Conservation (phyloP, 53 echinoderm and acorn worm genomes). For the Apostichopus leukothele region DNA sequence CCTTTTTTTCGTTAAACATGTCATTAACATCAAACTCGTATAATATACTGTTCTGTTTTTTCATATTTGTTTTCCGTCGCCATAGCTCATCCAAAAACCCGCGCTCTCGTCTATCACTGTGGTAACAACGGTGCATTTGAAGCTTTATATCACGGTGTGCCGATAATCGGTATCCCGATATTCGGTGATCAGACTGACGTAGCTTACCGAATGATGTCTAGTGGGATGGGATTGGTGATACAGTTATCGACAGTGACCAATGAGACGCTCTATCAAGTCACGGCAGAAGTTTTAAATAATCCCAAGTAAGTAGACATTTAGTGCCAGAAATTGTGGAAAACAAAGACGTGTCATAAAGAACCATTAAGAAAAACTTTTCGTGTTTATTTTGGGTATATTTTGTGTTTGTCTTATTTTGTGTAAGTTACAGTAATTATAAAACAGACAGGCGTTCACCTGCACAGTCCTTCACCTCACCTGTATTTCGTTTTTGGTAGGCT, state of each 20-base stretch:
- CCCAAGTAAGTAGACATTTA: neutral
- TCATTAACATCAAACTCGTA: too few species aligned
- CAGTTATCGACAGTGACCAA: neutral
- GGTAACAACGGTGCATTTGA: slow-evolving; percentile 40
- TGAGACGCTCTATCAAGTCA: slow-evolving; percentile 5
- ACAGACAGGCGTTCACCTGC: too few species aligned
- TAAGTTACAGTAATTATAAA: too few species aligned
- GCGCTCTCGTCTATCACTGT: slow-evolving; percentile 38
- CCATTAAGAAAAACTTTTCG: too few species aligned
- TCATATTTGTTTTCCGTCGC: neutral
- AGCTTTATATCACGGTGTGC: slow-evolving; percentile 33
- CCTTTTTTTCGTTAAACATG: too few species aligned
- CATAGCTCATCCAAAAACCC: slow-evolving; percentile 25
- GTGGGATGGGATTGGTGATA: slow-evolving; percentile 38
- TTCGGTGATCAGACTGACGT: slow-evolving; percentile 43
- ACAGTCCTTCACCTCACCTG: too few species aligned
- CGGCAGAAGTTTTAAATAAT: slow-evolving; percentile 37
- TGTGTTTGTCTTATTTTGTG: too few species aligned
- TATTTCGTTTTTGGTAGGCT: too few species aligned
- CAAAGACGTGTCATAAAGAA: too few species aligned
- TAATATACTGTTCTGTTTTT: too few species aligned
- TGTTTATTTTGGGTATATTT: too few species aligned
- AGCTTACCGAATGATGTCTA: slow-evolving; percentile 34
- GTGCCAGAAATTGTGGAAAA: neutral
- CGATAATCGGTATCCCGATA: slow-evolving; percentile 16